Conservation (phyloP, 2,113 vertebrate species). For the Cyprinus carpio region DNA sequence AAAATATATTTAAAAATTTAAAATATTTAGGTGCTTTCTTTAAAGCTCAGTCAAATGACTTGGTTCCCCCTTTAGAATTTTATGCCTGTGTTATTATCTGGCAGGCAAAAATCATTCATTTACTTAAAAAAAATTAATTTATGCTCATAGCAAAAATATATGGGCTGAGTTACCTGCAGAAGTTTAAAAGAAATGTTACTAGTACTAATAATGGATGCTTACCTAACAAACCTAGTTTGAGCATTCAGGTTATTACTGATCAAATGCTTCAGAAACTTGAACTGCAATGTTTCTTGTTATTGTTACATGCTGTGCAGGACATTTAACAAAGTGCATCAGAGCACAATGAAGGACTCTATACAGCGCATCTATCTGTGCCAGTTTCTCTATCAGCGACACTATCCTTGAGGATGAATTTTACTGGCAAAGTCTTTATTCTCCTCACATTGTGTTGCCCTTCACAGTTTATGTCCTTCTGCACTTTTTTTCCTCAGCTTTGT, state of each 20-base stretch:
- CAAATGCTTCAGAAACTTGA: not conserved
- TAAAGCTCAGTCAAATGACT: not conserved
- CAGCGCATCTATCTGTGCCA: constrained; percentile 33
- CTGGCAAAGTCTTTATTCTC: constrained; percentile 35
- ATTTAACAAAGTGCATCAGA: not conserved
- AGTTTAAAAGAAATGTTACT: not conserved
- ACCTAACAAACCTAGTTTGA: not conserved
- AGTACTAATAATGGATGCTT: not conserved
- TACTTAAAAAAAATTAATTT: not conserved
- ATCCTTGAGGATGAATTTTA: constrained; percentile 30
- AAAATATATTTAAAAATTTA: too few relatives aligned
- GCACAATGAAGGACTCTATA: not conserved
- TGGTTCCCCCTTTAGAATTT: not conserved
- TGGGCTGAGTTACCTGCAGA: not conserved
- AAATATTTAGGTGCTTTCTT: too few relatives aligned
- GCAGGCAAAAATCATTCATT: not conserved
- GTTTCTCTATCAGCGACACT: not conserved
- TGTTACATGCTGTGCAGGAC: not conserved
- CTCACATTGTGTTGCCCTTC: constrained; percentile 31
- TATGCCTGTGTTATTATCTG: not conserved
- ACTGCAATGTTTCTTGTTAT: not conserved
- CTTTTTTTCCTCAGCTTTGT: constrained; percentile 6
- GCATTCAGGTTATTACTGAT: not conserved
- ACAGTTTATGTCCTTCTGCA: constrained; percentile 12
- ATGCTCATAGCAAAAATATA: not conserved